Evolutionary conservation across 1,140 invertebrate genomes (phyloP).

Genomic region (Planococcus citri): DNA sequence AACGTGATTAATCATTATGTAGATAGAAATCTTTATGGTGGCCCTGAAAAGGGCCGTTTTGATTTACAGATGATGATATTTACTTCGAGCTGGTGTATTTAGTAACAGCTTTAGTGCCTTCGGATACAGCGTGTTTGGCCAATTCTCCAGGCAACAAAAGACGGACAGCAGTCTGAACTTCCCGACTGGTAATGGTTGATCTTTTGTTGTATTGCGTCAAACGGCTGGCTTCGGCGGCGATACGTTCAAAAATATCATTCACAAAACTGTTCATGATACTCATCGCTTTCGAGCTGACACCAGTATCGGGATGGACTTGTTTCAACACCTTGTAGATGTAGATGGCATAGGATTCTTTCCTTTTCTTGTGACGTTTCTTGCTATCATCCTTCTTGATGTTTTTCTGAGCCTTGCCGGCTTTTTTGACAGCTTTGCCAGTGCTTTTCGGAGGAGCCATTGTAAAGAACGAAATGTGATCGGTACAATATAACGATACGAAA

Average conservation of each 20-base stretch:
- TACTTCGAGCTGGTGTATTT: conserved; percentile 36
- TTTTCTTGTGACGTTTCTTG: conserved; percentile 42
- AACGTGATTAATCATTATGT: not conserved
- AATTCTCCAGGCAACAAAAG: conserved; percentile 48
- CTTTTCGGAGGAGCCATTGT: not conserved
- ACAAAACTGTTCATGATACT: conserved; percentile 51
- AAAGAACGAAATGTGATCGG: too few species aligned
- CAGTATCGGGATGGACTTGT: conserved; percentile 54
- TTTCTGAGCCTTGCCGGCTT: conserved; percentile 42
- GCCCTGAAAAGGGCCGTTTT: conserved; percentile 33
- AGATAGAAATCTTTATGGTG: conserved; percentile 25
- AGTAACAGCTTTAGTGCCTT: conserved; percentile 32
- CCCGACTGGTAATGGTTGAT: conserved; percentile 42
- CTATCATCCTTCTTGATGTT: conserved; percentile 38
- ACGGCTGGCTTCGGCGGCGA: conserved; percentile 40
- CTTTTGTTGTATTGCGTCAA: conserved; percentile 42
- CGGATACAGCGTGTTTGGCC: conserved; percentile 31
- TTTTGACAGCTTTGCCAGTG: conserved; percentile 33
- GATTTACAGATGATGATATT: conserved; percentile 35
- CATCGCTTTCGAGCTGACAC: conserved; percentile 49
- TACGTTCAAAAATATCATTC: conserved; percentile 45
- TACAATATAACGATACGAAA: too few species aligned
- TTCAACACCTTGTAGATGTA: conserved; percentile 61
- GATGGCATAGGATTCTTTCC: conserved; percentile 53
- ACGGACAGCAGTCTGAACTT: conserved; percentile 48